Evolutionary conservation across 2,888 invertebrate genomes (phyloP).

Genomic region (Caenorhabditis imperialis): DNA sequence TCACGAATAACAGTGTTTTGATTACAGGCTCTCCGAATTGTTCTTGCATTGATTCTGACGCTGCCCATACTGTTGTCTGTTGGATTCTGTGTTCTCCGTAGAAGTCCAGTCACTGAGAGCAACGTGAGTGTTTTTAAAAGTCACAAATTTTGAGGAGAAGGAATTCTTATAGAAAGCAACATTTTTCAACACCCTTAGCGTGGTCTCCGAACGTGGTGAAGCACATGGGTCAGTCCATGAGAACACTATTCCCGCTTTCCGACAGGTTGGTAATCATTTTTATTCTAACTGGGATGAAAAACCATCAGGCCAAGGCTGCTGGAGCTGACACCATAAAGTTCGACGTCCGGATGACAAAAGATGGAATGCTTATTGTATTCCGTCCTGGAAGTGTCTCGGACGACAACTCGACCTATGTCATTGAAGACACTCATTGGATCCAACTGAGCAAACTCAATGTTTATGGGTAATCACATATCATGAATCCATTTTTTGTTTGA

Average conservation of each 20-base stretch:
- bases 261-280: conserved; percentile 6
- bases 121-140: conserved; percentile 32
- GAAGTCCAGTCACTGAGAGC: conserved; percentile 22
- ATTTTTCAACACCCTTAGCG: conserved; percentile 9
- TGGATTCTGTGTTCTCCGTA: conserved; percentile 24
- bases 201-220: conserved; percentile 32
- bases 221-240: conserved; percentile 2
- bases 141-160: background rate
- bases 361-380: conserved; percentile 38
- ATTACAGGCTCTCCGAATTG: conserved; percentile 37
- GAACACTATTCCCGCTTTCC: conserved; percentile 44
- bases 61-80: conserved; percentile 32
- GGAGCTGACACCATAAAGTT: conserved; percentile 51
- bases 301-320: conserved; percentile 18
- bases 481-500: background rate
- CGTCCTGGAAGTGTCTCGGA: background rate
- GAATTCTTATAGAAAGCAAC: conserved; percentile 9
- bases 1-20: background rate
- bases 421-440: conserved; percentile 45
- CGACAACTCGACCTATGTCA: conserved; percentile 31
- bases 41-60: conserved; percentile 23
- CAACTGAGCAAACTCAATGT: conserved; percentile 34
- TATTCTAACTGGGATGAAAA: background rate
- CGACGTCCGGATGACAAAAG: conserved; percentile 49
- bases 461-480: conserved; percentile 11